Evolutionary conservation across 2,113 vertebrate species (phyloP).

Genomic region (Sturnira hondurensis): DNA sequence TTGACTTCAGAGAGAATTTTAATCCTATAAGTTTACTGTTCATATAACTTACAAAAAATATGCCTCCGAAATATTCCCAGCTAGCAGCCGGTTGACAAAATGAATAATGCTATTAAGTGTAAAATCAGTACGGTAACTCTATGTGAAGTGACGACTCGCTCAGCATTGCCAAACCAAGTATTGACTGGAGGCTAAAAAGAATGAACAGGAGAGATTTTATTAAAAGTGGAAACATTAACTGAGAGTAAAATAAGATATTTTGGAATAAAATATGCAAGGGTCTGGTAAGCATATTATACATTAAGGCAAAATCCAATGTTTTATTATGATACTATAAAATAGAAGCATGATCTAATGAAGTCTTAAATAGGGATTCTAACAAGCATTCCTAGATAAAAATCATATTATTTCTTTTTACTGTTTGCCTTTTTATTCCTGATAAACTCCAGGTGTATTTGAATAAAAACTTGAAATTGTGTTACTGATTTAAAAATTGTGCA

Average conservation of each 20-base stretch:
- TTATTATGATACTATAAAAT: conserved; percentile 55
- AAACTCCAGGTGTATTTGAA: conserved; percentile 25
- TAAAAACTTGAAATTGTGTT: conserved; percentile 5
- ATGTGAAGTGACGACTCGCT: conserved; percentile 50
- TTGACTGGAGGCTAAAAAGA: conserved; percentile 60
- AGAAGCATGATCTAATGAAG: conserved; percentile 54
- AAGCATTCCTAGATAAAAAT: conserved; percentile 61
- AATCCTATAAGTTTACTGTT: conserved; percentile 53
- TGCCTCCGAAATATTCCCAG: conserved; percentile 36
- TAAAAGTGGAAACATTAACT: conserved; percentile 69
- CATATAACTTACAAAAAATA: conserved; percentile 42
- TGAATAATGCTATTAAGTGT: conserved; percentile 61
- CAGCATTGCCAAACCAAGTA: conserved; percentile 52
- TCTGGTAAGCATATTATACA: conserved; percentile 42
- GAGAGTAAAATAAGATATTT: conserved; percentile 54
- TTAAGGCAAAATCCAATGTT: conserved; percentile 59
- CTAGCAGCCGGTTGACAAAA: conserved; percentile 55
- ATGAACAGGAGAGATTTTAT: conserved; percentile 61
- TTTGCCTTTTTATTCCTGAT: conserved; percentile 29
- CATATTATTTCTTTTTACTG: conserved; percentile 25
- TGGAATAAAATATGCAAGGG: conserved; percentile 47
- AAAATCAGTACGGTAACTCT: conserved; percentile 48
- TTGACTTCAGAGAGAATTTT: conserved; percentile 64
- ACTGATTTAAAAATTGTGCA: conserved; percentile 3
- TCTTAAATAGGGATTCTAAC: conserved; percentile 60